These are phyloP conservation scores for Atrichornis clamosus DNA, from an alignment of 2,113 vertebrate genomes.

Conservation along the genomic window DNA sequence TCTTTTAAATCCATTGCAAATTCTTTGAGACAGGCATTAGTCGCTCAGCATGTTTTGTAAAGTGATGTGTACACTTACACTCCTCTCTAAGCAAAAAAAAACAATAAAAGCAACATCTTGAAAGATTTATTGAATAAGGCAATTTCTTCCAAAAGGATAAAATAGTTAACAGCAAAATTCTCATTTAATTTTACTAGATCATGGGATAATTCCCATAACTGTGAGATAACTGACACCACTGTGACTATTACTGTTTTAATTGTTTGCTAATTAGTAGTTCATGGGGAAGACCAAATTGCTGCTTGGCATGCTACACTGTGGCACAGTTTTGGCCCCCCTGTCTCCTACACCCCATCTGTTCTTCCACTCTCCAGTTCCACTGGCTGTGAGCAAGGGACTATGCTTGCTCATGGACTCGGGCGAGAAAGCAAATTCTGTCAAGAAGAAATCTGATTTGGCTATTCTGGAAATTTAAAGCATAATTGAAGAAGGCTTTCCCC, in stretches of 20 bases:
- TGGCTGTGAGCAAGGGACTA: not conserved
- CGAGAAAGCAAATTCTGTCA: not conserved
- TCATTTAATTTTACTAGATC: constrained; percentile 7
- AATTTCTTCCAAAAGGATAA: not conserved
- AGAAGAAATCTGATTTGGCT: not conserved
- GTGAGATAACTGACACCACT: constrained; percentile 26
- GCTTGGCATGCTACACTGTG: not conserved
- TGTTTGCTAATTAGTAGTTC: constrained; percentile 61
- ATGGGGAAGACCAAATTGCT: constrained; percentile 30
- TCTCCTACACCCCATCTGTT: not conserved
- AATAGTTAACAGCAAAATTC: constrained; percentile 23
- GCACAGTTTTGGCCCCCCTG: not conserved
- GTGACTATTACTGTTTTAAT: constrained; percentile 46
- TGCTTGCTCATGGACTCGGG: not conserved
- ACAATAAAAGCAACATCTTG: not conserved
- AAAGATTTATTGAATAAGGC: not conserved
- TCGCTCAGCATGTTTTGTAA: not conserved
- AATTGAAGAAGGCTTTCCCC: not conserved
- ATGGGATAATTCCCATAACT: constrained; percentile 3
- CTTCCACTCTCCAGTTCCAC: not conserved
- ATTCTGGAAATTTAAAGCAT: not conserved
- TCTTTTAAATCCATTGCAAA: not conserved
- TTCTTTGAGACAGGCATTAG: not conserved
- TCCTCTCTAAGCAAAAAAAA: not conserved
- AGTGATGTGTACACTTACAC: not conserved